Evolutionary conservation across 2,113 vertebrate genomes (phyloP).

Genomic region (Etia nguti): DNA sequence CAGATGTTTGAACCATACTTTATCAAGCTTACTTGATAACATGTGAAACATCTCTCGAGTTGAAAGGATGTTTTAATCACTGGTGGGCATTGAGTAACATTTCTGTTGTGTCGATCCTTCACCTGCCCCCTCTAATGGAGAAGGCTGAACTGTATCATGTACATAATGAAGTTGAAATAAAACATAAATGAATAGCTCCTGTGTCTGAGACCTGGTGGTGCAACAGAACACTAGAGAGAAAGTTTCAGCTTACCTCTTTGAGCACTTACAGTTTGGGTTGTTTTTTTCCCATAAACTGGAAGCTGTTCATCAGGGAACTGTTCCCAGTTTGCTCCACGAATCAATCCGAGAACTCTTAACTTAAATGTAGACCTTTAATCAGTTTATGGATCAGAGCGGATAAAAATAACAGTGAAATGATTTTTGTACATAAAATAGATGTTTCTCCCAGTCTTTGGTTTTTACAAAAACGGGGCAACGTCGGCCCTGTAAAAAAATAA

Average conservation of each 20-base stretch:
- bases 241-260: not conserved
- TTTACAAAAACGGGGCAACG: conserved; percentile 39
- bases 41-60: not conserved
- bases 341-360: not conserved
- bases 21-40: not conserved
- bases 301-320: not conserved
- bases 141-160: conserved; percentile 22
- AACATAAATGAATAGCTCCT: not conserved
- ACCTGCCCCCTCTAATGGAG: not conserved
- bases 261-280: fast-evolving
- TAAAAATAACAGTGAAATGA: conserved; percentile 41
- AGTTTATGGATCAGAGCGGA: conserved; percentile 26
- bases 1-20: not conserved
- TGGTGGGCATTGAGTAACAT: not conserved
- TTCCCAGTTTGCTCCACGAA: not conserved
- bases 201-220: not conserved
- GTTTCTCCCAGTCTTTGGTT: conserved; percentile 63
- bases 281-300: not conserved
- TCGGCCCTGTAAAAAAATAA: conserved; percentile 64
- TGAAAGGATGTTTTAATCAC: not conserved
- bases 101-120: not conserved
- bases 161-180: conserved; percentile 28
- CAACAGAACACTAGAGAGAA: not conserved
- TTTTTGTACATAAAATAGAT: conserved; percentile 65
- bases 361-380: conserved; percentile 49